These are phyloP conservation scores for Neria commutata DNA, from an alignment of 2,888 invertebrate genomes.

Conservation along the genomic window DNA sequence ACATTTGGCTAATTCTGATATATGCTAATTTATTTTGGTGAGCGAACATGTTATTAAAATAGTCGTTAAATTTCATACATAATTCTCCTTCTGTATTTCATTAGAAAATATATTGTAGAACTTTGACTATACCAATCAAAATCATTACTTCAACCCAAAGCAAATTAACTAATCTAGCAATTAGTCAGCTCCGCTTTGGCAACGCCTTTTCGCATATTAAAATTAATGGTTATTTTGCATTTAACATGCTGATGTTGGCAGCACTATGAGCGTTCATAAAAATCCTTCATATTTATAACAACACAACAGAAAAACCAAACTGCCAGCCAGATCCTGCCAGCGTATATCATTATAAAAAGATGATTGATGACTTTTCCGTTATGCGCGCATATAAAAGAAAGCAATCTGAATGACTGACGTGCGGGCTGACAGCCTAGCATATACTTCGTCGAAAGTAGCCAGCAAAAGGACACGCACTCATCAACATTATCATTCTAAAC, in stretches of 20 bases:
- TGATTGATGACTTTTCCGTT: slow-evolving; percentile 42
- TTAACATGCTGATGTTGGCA: neutral
- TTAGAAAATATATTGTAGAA: too few species aligned
- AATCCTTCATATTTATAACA: neutral
- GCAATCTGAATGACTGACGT: neutral
- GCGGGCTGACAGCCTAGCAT: too few species aligned
- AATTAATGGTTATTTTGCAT: slow-evolving; percentile 1
- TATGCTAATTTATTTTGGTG: too few species aligned
- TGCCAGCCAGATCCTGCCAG: slow-evolving; percentile 4
- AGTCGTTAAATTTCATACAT: too few species aligned
- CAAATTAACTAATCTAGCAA: too few species aligned
- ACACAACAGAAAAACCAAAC: neutral
- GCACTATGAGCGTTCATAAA: neutral
- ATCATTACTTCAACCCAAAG: too few species aligned
- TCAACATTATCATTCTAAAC: slow-evolving; percentile 19
- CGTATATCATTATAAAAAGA: slow-evolving; percentile 45
- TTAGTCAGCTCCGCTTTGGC: too few species aligned
- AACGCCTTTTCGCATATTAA: too few species aligned
- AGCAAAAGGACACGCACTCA: slow-evolving; percentile 44
- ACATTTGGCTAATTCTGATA: too few species aligned
- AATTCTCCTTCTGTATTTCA: too few species aligned
- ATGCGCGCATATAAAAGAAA: neutral
- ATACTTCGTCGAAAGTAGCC: slow-evolving; percentile 16
- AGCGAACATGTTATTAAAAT: too few species aligned
- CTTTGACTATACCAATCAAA: too few species aligned